phyloP scores from a whole-genome alignment of 2,888 invertebrate species.

The Andrena chrysosceles region DNA sequence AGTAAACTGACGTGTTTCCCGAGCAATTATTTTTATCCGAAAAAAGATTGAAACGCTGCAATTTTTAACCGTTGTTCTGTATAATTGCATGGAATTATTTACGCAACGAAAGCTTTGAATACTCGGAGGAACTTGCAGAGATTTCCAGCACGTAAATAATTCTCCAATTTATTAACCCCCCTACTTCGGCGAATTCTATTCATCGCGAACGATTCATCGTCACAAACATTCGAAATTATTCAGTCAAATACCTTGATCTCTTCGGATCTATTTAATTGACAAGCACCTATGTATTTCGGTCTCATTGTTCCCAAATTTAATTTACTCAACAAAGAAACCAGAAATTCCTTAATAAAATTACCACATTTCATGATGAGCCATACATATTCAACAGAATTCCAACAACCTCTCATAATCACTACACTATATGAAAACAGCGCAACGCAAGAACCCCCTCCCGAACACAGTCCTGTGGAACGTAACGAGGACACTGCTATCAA shows the following conservation, averaged over 20 bases:
- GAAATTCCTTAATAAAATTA: too few relatives aligned
- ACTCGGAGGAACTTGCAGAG: background rate
- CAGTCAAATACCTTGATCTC: background rate
- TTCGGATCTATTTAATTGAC: too few relatives aligned
- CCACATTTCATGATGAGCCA: too few relatives aligned
- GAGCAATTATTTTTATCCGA: background rate
- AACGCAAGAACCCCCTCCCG: too few relatives aligned
- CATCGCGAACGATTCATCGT: background rate
- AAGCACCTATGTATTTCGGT: too few relatives aligned
- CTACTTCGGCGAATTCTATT: conserved; percentile 8
- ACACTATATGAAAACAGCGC: too few relatives aligned
- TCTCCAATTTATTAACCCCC: conserved; percentile 10
- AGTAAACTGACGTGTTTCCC: background rate
- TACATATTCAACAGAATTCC: too few relatives aligned
- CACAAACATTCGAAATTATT: conserved; percentile 19
- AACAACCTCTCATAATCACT: too few relatives aligned
- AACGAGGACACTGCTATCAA: too few relatives aligned
- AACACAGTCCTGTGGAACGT: too few relatives aligned
- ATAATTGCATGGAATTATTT: conserved; percentile 26
- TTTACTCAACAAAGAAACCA: too few relatives aligned
- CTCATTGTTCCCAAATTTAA: too few relatives aligned
- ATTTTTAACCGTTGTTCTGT: conserved; percentile 13
- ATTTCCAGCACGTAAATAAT: conserved; percentile 26
- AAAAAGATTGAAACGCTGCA: background rate
- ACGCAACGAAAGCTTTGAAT: conserved; percentile 9